Percentiles rank a stretch among this genome's conserved stretches.
phyloP scores from a whole-genome alignment of 1,140 invertebrate species.

The Carposina sasakii region DNA sequence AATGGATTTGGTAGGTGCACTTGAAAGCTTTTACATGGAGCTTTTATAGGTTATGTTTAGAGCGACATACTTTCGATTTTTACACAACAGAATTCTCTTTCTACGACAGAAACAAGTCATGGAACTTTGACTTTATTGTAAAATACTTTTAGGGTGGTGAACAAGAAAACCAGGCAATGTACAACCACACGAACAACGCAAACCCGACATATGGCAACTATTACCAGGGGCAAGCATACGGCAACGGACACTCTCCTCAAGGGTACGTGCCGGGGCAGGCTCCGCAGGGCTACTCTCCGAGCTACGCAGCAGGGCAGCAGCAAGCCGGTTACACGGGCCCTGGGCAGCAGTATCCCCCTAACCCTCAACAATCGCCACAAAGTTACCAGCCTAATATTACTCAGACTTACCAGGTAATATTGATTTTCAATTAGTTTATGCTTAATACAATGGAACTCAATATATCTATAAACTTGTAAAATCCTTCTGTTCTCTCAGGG shows the following conservation, averaged over 20 bases:
- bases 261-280: conserved; percentile 52
- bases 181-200: conserved; percentile 55
- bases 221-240: conserved; percentile 74
- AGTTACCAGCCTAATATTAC: conserved; percentile 52
- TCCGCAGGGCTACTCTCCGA: conserved; percentile 66
- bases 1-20: no score
- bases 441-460: no score
- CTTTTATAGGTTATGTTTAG: no score
- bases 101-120: no score
- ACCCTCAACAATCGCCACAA: conserved; percentile 60
- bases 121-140: neutral
- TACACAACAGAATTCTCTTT: no score
- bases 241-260: conserved; percentile 65
- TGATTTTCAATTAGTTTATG: conserved; percentile 13
- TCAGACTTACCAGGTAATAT: conserved; percentile 59
- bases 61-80: no score
- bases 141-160: conserved; percentile 49
- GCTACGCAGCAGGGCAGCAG: conserved; percentile 57
- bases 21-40: no score
- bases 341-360: conserved; percentile 48
- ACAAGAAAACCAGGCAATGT: conserved; percentile 62
- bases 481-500: conserved; percentile 26
- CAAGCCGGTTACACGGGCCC: conserved; percentile 49
- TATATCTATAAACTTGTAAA: neutral
- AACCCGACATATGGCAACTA: conserved; percentile 74